A percentile compares a stretch with the other conserved stretches of the same genome.
Conservation (phyloP, 2,797 vertebrate genomes). For the Salarias fasciatus region DNA sequence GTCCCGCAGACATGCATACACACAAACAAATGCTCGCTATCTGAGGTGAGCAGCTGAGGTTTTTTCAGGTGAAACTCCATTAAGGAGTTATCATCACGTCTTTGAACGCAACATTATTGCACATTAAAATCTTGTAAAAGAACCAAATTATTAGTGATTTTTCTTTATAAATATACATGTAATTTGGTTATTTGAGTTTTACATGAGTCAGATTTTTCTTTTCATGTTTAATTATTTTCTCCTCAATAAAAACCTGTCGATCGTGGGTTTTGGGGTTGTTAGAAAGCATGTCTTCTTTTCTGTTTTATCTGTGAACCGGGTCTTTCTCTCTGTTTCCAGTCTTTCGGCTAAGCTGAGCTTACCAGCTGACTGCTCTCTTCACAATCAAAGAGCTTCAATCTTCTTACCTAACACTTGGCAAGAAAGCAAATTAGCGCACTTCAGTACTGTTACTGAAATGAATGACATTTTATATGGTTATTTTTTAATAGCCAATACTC, state of each 20-base stretch:
- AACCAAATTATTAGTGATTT: no score
- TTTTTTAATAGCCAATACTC: no score
- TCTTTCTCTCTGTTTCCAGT: not conserved
- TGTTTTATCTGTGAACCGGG: not conserved
- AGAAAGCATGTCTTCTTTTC: not conserved
- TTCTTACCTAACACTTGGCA: not conserved
- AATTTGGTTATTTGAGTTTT: no score
- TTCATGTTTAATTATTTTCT: no score
- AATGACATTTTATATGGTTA: no score
- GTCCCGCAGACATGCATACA: conserved; percentile 22
- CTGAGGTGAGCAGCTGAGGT: conserved; percentile 20
- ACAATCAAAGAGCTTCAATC: not conserved
- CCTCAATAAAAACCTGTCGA: no score
- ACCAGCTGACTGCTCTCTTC: not conserved
- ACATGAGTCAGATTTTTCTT: no score
- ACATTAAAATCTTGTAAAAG: not conserved
- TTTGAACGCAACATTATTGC: not conserved
- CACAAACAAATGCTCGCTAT: conserved; percentile 31
- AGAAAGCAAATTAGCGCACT: not conserved
- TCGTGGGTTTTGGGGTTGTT: no score
- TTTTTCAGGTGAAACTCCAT: conserved; percentile 22
- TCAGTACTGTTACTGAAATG: not conserved
- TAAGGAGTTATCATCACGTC: conserved; percentile 7
- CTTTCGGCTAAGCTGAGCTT: conserved; percentile 8
- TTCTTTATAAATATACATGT: not conserved